Evolutionary conservation across 2,113 vertebrate species (phyloP), one percentile per base, ranked within the genome.

Genomic region (Alectura lathami): DNA sequence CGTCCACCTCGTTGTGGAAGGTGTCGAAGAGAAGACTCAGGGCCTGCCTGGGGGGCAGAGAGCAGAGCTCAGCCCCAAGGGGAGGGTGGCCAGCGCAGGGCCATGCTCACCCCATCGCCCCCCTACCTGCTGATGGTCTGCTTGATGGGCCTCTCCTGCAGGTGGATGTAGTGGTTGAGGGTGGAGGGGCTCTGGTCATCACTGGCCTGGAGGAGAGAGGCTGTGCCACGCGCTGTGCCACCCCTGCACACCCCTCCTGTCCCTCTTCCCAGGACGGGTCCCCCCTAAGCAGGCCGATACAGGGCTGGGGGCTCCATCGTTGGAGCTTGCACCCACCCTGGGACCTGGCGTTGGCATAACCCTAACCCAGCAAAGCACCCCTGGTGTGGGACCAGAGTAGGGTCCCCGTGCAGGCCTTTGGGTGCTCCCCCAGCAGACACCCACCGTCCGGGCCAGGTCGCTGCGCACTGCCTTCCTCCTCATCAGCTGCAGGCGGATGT

Each of bases 41-140:
- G 29, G 99, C 99, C 97, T 99, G 99, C 96, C 99, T 99, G 94
- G 89, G 93, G 85, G 80, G 69, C 20, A 96, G 53, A 80, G 42
- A 60, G 45, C 17, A 62, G 66, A 60, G 48, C 77, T 97, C 45
- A 96, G 88, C 54, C 68, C 75, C 0, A 5, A 43, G 13, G 13
- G 62, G 54, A 0, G 5, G 40, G 11, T 26, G 43, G 6, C 5
- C 1, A 2, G 30, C 3, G 1, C 0, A 1, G 36, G 17, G 2
- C 3, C 0, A 2, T 17, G 53, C 22, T 67, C 12, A 1, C 87
- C 1, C 0, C 3, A 21, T 5, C 12, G n/a, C 59, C 75, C 51
- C 60, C 11, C 69, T 84, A 99, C 99, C 99, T 99, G 97, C 99
- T 99, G 93, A 99, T 98, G 8, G 99, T 99, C 97, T 99, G 99